These are phyloP conservation scores for Lethocerus indicus DNA, from an alignment of 1,140 invertebrate genomes.

Conservation along the genomic window DNA sequence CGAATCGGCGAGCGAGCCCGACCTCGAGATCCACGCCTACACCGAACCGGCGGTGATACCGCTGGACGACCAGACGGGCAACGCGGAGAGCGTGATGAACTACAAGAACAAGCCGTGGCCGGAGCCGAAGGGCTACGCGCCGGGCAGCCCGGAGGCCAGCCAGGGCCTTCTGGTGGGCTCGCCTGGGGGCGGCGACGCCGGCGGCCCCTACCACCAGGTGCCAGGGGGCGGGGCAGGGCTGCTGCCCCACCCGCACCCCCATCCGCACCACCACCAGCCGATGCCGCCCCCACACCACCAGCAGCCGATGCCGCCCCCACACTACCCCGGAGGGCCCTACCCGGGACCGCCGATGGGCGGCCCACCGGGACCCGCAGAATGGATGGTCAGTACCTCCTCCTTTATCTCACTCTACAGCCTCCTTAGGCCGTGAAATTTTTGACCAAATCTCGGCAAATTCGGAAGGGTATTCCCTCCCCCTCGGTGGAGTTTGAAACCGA, in stretches of 20 bases:
- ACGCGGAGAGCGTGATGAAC: conserved; percentile 59
- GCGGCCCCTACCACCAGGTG: too few species aligned
- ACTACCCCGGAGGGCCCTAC: not conserved
- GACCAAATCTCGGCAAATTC: too few species aligned
- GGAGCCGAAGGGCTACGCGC: conserved; percentile 39
- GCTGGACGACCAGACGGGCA: conserved; percentile 68
- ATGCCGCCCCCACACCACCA: not conserved
- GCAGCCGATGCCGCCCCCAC: not conserved
- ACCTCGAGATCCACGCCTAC: conserved; percentile 54
- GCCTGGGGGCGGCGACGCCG: not conserved
- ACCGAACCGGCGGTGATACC: conserved; percentile 69
- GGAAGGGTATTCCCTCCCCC: too few species aligned
- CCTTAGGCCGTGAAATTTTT: too few species aligned
- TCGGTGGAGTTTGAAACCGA: too few species aligned
- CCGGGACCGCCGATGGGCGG: too few species aligned
- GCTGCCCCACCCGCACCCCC: not conserved
- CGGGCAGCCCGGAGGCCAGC: conserved; percentile 25
- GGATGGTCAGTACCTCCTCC: too few species aligned
- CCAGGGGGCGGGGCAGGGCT: not conserved
- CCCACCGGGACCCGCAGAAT: too few species aligned
- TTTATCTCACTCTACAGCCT: too few species aligned
- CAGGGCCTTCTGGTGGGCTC: conserved; percentile 23
- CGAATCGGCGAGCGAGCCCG: conserved; percentile 69
- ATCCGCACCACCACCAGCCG: not conserved
- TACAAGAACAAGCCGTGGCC: conserved; percentile 59